phyloP scores from a whole-genome alignment of 2,888 invertebrate species.

The Nomada fabriciana region DNA sequence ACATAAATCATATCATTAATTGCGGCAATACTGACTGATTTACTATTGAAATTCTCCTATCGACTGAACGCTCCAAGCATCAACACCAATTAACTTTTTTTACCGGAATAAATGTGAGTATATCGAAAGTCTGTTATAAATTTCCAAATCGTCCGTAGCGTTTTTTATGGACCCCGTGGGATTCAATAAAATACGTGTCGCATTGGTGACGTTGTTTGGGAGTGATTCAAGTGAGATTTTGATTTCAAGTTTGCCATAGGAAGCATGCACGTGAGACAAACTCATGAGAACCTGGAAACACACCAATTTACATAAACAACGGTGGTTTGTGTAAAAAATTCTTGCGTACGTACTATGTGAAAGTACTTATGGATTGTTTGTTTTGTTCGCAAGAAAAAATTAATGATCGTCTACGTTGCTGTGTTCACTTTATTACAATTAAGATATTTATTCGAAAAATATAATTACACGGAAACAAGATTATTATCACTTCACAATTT shows the following conservation, averaged over 20 bases:
- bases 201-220: background rate
- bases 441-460: no score
- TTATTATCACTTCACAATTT: background rate
- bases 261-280: background rate
- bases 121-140: no score
- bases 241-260: background rate
- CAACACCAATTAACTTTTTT: no score
- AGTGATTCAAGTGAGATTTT: background rate
- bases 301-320: background rate
- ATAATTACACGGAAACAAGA: background rate
- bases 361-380: background rate
- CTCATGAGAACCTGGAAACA: constrained; percentile 1
- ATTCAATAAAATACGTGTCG: background rate
- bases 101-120: no score
- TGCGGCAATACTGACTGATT: no score
- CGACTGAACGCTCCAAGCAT: background rate
- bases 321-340: no score
- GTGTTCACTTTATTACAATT: no score
- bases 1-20: no score
- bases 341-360: no score
- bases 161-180: no score
- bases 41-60: background rate
- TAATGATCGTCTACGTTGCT: no score
- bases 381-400: background rate
- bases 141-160: background rate